phyloP scores from a whole-genome alignment of 2,888 invertebrate genomes.

The Caenorhabditis sp. region DNA sequence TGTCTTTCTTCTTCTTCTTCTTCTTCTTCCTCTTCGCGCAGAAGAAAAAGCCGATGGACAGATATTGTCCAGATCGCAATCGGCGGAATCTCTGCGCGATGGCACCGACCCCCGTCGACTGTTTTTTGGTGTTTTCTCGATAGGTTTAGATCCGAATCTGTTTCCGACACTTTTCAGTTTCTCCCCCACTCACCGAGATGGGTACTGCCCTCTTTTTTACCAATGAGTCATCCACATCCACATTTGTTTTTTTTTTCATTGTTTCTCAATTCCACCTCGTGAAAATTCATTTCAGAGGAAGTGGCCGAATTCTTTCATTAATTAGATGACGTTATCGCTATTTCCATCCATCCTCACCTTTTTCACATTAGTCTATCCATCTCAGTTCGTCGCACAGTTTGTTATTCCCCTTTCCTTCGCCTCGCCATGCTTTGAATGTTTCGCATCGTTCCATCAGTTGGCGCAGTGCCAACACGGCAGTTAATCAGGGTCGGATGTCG shows the following conservation, averaged over 20 bases:
- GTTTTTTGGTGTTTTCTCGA: conserved; percentile 24
- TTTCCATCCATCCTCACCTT: too few relatives aligned
- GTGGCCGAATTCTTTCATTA: too few relatives aligned
- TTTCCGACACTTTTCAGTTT: conserved; percentile 13
- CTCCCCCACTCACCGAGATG: too few relatives aligned
- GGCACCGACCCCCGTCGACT: conserved; percentile 32
- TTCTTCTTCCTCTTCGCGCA: conserved; percentile 13
- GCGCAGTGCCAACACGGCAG: conserved; percentile 34
- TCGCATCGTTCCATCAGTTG: conserved; percentile 38
- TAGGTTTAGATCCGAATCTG: conserved; percentile 30
- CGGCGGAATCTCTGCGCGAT: conserved; percentile 27
- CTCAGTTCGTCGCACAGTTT: too few relatives aligned
- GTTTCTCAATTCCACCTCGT: too few relatives aligned
- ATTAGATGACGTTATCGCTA: too few relatives aligned
- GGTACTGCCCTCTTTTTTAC: too few relatives aligned
- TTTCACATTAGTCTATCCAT: too few relatives aligned
- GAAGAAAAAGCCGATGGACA: conserved; percentile 18
- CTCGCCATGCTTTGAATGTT: too few relatives aligned
- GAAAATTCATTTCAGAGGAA: too few relatives aligned
- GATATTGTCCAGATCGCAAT: conserved; percentile 49
- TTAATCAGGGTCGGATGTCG: conserved; percentile 38
- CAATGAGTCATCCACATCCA: not conserved
- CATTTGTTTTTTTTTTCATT: not conserved
- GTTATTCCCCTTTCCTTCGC: too few relatives aligned
- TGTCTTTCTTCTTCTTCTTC: not conserved